Evolutionary conservation across 2,888 invertebrate genomes (phyloP), one percentile per base, ranked within the genome.

Genomic region (Busseola fusca): DNA sequence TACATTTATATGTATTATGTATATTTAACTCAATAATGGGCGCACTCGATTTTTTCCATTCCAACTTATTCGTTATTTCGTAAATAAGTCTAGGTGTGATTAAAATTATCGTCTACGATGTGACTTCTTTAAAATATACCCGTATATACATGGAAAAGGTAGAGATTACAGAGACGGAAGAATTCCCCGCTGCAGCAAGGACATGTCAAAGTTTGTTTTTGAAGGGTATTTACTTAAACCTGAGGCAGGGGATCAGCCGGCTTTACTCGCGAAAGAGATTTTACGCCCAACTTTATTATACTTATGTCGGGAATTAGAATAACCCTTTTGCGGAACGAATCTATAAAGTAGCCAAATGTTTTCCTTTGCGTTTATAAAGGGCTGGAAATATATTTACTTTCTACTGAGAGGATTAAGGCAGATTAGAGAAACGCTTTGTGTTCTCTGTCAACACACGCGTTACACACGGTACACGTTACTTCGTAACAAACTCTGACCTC

Each of bases 211-310:
- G 57, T 71, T 70, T 37, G 65, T 60, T 45, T 57, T 30, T 14
- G 65, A 65, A 45, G 25, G 34, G n/a, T 71, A 62, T 76, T 77
- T 76, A 63, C 72, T 59, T 72, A n/a, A 60, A 27, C 62, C 65
- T 58, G 58, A n/a, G 65, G 65, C 64, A 7, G 48, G 21, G n/a
- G 76, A 63, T 72, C 65, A 72, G 34, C 63, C 66, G 66, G 72
- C 57, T 66, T 58, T 42, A 25, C 70, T 52, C 40, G 34, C 42
- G 50, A 37, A 56, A 56, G 21, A 65, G 57, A 72, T 62, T 60
- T 45, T 40, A 37, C 27, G 60, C 7, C 50, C 64, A 66, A 77
- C 66, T 72, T 72, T 59, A 71, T 65, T 54, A 57, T 40, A 57
- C 64, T 76, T 69, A 64, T 42, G 69, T 75, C 18, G 30, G n/a